Percentiles rank a stretch among this genome's conserved stretches.
phyloP scores from a whole-genome alignment of 2,113 vertebrate genomes.

The Apodemus speciosus region DNA sequence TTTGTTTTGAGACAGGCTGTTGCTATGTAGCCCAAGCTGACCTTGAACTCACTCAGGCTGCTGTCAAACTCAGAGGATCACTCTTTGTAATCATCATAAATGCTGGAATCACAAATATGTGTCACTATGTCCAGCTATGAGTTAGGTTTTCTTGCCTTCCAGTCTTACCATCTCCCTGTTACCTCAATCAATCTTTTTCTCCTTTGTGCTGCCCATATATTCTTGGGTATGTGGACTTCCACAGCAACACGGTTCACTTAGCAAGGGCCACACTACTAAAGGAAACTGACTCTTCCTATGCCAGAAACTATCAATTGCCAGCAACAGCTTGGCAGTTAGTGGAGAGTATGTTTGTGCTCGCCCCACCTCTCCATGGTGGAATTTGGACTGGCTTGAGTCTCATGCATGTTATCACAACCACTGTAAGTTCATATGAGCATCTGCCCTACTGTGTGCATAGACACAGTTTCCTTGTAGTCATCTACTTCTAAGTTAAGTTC shows the following conservation, averaged over 20 bases:
- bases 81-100: background rate
- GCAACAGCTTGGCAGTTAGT: background rate
- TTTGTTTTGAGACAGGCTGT: background rate
- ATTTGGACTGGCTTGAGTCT: background rate
- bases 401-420: background rate
- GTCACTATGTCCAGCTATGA: background rate
- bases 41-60: background rate
- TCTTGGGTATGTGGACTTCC: background rate
- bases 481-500: background rate
- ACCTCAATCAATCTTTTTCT: background rate
- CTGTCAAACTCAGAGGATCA: background rate
- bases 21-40: background rate
- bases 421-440: background rate
- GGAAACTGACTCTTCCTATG: background rate
- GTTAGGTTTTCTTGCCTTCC: background rate
- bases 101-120: background rate
- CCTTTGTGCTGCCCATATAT: background rate
- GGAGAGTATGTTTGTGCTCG: background rate
- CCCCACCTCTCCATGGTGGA: background rate
- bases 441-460: background rate
- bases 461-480: background rate
- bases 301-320: no score
- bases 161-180: background rate
- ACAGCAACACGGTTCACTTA: background rate
- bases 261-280: background rate